These are phyloP conservation scores for Rhagonycha lutea DNA, from an alignment of 2,888 invertebrate species.

Conservation along the genomic window DNA sequence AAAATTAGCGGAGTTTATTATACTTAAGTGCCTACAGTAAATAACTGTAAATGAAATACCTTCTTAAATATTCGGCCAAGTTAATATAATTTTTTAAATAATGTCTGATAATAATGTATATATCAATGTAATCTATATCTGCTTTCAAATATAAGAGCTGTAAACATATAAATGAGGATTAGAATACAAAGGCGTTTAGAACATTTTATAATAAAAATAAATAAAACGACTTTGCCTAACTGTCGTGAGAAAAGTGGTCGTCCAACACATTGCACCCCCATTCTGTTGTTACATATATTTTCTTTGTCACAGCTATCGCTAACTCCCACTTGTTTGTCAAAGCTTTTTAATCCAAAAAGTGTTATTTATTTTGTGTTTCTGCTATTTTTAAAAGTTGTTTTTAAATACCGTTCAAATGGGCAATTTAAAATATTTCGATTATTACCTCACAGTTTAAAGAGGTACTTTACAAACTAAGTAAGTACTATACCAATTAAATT, in stretches of 20 bases:
- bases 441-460: background rate
- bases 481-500: too few relatives aligned
- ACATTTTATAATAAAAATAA: background rate
- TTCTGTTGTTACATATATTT: slow-evolving; percentile 20
- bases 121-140: too few relatives aligned
- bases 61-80: too few relatives aligned
- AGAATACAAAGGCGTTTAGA: background rate
- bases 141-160: background rate
- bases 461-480: too few relatives aligned
- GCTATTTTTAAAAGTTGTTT: background rate
- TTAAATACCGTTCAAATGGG: background rate
- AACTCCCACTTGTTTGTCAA: slow-evolving; percentile 19
- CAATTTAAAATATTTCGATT: background rate
- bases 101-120: background rate
- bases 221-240: slow-evolving; percentile 9
- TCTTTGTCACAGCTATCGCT: slow-evolving; percentile 20
- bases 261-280: slow-evolving; percentile 17
- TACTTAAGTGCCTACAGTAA: too few relatives aligned
- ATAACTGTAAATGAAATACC: too few relatives aligned
- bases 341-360: slow-evolving; percentile 15
- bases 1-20: too few relatives aligned
- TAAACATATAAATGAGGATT: background rate
- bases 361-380: slow-evolving; percentile 15
- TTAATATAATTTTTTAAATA: background rate
- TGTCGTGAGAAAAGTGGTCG: slow-evolving; percentile 22